These are phyloP conservation scores for Mionectes olivaceus DNA, from an alignment of 2,797 vertebrate genomes.

Conservation along the genomic window DNA sequence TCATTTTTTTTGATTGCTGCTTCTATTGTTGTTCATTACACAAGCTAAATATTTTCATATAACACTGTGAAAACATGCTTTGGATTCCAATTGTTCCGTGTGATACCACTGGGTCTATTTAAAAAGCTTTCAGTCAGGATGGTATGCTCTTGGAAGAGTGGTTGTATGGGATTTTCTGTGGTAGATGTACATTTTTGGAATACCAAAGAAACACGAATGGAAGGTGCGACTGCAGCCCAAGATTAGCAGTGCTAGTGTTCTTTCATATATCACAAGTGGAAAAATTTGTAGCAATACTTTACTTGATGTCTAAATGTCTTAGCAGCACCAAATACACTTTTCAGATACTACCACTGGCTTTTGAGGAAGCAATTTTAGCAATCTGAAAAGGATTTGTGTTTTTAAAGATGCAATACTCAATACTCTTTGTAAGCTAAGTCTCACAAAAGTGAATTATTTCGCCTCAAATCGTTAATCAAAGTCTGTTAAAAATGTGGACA, in stretches of 20 bases:
- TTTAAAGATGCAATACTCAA: neutral
- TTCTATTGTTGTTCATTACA: constrained; percentile 69
- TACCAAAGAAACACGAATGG: neutral
- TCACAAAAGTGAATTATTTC: neutral
- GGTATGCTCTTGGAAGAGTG: neutral
- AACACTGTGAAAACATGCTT: constrained; percentile 41
- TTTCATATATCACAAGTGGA: neutral
- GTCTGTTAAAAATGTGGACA: neutral
- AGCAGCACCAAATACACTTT: neutral
- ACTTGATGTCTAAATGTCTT: neutral
- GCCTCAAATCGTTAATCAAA: neutral
- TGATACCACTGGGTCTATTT: constrained; percentile 8
- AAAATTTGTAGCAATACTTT: neutral
- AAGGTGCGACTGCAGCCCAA: neutral
- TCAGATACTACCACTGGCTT: neutral
- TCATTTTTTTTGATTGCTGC: constrained; percentile 70
- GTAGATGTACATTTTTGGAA: neutral
- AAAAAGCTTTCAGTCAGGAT: constrained; percentile 18
- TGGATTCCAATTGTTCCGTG: constrained; percentile 26
- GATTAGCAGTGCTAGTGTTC: neutral
- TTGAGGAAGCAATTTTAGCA: neutral
- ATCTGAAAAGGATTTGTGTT: neutral
- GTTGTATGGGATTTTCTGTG: neutral
- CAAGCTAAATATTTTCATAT: constrained; percentile 52
- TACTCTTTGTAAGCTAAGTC: neutral